These are phyloP conservation scores for Chalcis sispes DNA, from an alignment of 2,888 invertebrate species.

Conservation along the genomic window DNA sequence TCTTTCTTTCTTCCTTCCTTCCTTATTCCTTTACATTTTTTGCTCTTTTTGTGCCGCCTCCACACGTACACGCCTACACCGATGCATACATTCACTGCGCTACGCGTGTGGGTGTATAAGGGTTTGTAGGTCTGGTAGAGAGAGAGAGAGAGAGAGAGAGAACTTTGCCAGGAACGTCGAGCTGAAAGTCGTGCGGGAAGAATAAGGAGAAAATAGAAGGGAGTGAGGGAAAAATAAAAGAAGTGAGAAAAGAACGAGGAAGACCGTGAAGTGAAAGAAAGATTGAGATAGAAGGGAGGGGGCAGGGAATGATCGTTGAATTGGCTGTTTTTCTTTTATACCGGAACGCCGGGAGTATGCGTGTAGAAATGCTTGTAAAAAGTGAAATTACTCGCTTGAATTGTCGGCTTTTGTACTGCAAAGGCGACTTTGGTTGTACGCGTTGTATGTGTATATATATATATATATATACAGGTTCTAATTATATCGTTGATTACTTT, in stretches of 20 bases:
- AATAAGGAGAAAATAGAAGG: neutral
- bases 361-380: neutral
- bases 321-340: slow-evolving; percentile 21
- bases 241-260: too few relatives aligned
- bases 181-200: neutral
- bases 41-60: too few relatives aligned
- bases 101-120: neutral
- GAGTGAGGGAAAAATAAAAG: neutral
- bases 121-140: slow-evolving; percentile 9
- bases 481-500: too few relatives aligned
- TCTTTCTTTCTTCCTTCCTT: neutral
- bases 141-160: slow-evolving; percentile 12
- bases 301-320: slow-evolving; percentile 23
- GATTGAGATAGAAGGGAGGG: neutral
- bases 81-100: too few relatives aligned
- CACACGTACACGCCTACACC: too few relatives aligned
- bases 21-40: neutral
- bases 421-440: too few relatives aligned
- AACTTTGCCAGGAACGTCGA: slow-evolving; percentile 2
- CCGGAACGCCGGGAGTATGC: neutral
- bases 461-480: too few relatives aligned
- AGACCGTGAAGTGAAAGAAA: neutral
- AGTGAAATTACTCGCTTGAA: slow-evolving; percentile 10
- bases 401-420: neutral
- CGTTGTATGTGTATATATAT: too few relatives aligned